These are phyloP conservation scores for Xestia rhomboidea DNA, from an alignment of 2,888 invertebrate genomes.

Conservation along the genomic window DNA sequence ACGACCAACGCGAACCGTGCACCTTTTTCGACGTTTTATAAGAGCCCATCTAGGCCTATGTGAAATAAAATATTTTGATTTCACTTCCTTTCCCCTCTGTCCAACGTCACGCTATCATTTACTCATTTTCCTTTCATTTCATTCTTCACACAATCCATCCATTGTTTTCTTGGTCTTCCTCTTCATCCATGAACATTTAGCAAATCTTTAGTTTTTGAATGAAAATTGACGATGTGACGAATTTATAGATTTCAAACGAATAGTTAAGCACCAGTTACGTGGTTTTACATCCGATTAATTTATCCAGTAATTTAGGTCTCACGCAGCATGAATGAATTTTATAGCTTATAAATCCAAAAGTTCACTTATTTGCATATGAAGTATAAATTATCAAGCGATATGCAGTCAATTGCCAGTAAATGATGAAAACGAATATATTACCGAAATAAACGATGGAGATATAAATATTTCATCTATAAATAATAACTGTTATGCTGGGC, in stretches of 20 bases:
- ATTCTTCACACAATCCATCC: no score
- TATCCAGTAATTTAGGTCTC: slow-evolving; percentile 32
- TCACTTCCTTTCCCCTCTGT: no score
- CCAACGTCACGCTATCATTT: no score
- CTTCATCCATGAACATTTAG: neutral
- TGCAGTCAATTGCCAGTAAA: slow-evolving; percentile 57
- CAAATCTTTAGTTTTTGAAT: neutral
- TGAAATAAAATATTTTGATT: no score
- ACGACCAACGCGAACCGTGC: no score
- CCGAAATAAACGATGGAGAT: slow-evolving; percentile 58
- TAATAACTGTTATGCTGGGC: slow-evolving; percentile 68
- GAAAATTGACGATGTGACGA: neutral
- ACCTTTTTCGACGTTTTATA: no score
- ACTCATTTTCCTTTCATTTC: no score
- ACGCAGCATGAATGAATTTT: slow-evolving; percentile 43
- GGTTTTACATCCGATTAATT: slow-evolving; percentile 17
- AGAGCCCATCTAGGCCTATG: no score
- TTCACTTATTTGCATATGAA: slow-evolving; percentile 58
- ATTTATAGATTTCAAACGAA: slow-evolving; percentile 2
- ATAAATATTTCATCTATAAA: slow-evolving; percentile 74
- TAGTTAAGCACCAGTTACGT: slow-evolving; percentile 2
- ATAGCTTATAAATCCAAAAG: slow-evolving; percentile 55
- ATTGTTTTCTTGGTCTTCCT: no score
- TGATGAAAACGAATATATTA: slow-evolving; percentile 60
- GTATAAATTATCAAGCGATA: slow-evolving; percentile 55